These are phyloP conservation scores for Eupithecia tripunctaria DNA, from an alignment of 2,888 invertebrate species.

Conservation along the genomic window DNA sequence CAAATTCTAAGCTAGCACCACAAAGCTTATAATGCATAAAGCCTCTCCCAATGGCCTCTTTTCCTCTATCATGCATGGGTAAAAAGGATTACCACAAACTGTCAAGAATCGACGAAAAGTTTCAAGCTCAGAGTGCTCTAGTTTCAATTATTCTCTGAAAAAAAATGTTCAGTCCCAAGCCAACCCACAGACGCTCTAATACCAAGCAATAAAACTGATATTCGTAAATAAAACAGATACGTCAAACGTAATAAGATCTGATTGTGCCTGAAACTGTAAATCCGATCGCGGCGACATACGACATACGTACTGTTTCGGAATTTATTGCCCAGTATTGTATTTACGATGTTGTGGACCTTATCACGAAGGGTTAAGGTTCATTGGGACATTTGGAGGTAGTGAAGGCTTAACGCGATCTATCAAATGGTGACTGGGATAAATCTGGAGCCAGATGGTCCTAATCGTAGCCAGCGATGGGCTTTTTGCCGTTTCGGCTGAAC, in stretches of 20 bases:
- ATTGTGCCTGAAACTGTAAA: slow-evolving; percentile 42
- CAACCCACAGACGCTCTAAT: neutral
- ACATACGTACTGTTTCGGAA: slow-evolving; percentile 33
- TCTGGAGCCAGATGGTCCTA: slow-evolving; percentile 55
- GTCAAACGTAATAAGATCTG: slow-evolving; percentile 42
- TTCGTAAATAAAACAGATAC: slow-evolving; percentile 35
- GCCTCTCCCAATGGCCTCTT: too few species aligned
- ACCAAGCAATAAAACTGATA: slow-evolving; percentile 19
- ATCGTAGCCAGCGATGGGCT: slow-evolving; percentile 52
- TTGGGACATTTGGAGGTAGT: slow-evolving; percentile 19
- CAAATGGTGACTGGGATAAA: slow-evolving; percentile 57
- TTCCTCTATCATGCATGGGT: too few species aligned
- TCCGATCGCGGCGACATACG: slow-evolving; percentile 38
- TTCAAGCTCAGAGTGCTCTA: too few species aligned
- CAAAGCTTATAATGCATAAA: too few species aligned
- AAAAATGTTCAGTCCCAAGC: too few species aligned
- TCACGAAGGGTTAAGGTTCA: slow-evolving; percentile 34
- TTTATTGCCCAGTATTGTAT: slow-evolving; percentile 32
- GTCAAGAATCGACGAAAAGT: too few species aligned
- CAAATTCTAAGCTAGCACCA: too few species aligned
- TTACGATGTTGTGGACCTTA: slow-evolving; percentile 25
- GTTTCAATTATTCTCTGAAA: too few species aligned
- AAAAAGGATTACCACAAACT: too few species aligned
- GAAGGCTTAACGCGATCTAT: slow-evolving; percentile 51
- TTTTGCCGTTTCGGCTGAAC: slow-evolving; percentile 34